These are phyloP conservation scores for Drosophila vallismaia DNA, from an alignment of 2,888 invertebrate species.

Conservation along the genomic window DNA sequence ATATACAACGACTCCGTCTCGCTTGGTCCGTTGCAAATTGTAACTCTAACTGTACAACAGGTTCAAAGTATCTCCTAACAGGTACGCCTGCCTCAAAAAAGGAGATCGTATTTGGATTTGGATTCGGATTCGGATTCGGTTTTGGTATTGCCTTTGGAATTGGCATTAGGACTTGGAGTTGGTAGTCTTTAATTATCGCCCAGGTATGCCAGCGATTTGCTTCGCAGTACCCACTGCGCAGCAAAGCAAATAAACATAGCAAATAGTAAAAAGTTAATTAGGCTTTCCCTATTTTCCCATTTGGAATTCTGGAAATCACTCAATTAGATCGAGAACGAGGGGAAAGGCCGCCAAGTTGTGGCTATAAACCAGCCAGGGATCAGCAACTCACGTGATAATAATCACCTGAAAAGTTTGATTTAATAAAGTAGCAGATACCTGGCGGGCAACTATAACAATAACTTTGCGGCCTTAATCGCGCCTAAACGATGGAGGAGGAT, in stretches of 20 bases:
- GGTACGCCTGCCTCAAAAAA: slow-evolving; percentile 67
- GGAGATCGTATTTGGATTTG: slow-evolving; percentile 27
- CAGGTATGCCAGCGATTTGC: slow-evolving; percentile 72
- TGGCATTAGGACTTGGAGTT: slow-evolving; percentile 23
- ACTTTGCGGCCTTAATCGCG: slow-evolving; percentile 76
- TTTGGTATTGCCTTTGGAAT: neutral
- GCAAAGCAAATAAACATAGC: slow-evolving; percentile 70
- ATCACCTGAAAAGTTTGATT: slow-evolving; percentile 80
- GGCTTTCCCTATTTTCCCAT: slow-evolving; percentile 55
- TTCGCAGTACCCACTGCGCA: slow-evolving; percentile 9
- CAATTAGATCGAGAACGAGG: slow-evolving; percentile 67
- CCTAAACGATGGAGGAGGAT: slow-evolving; percentile 62
- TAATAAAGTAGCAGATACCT: slow-evolving; percentile 76
- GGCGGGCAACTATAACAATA: slow-evolving; percentile 76
- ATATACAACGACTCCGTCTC: slow-evolving; percentile 60
- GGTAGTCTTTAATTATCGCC: slow-evolving; percentile 69
- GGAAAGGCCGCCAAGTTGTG: slow-evolving; percentile 65
- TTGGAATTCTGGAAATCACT: slow-evolving; percentile 67
- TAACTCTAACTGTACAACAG: slow-evolving; percentile 82
- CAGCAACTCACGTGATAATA: slow-evolving; percentile 76
- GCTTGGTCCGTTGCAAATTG: slow-evolving; percentile 70
- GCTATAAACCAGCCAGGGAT: slow-evolving; percentile 49
- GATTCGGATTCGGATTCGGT: slow-evolving; percentile 8
- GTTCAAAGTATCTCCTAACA: slow-evolving; percentile 81
- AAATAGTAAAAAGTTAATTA: slow-evolving; percentile 66